phyloP scores from a whole-genome alignment of 2,797 vertebrate species.

The Cyclura pinguis region DNA sequence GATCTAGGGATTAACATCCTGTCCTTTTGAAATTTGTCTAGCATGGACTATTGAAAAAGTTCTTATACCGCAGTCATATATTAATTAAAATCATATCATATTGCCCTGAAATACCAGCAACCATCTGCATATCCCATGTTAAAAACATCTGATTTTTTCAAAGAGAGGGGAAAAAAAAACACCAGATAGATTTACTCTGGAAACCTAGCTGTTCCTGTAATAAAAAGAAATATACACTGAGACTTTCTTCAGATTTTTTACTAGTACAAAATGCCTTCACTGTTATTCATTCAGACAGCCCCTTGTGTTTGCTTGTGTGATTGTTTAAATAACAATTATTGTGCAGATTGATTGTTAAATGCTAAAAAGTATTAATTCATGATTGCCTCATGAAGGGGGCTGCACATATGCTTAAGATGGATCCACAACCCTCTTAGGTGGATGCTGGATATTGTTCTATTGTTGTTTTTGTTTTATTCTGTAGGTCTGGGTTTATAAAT shows the following conservation, averaged over 20 bases:
- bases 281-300: background rate
- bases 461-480: background rate
- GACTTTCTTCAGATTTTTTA: background rate
- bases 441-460: background rate
- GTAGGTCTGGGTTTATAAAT: background rate
- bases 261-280: background rate
- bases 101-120: background rate
- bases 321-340: background rate
- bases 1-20: background rate
- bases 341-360: background rate
- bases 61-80: background rate
- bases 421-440: background rate
- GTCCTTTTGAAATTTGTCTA: background rate
- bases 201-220: background rate
- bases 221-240: background rate
- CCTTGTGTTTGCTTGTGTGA: background rate
- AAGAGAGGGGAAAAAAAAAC: background rate
- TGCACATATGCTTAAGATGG: background rate
- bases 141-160: background rate
- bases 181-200: background rate
- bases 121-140: background rate
- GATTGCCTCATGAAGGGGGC: background rate
- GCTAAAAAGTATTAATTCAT: background rate
- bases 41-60: background rate
- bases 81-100: background rate